These are phyloP conservation scores for Lycaena phlaeas DNA, from an alignment of 2,888 invertebrate genomes.

Conservation along the genomic window DNA sequence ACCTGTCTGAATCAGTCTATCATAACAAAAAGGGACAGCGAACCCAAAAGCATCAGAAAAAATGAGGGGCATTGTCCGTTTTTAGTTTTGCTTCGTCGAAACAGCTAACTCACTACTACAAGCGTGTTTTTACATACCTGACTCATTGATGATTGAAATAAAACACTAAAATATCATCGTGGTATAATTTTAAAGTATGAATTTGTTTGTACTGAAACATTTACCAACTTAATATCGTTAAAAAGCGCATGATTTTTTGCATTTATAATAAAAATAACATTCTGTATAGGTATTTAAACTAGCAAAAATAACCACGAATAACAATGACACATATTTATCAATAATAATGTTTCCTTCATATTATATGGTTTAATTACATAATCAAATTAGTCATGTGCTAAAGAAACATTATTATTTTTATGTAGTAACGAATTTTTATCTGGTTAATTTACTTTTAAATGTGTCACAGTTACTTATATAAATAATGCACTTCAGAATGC, in stretches of 20 bases:
- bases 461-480: too few species aligned
- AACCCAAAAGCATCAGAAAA: conserved; percentile 14
- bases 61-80: conserved; percentile 61
- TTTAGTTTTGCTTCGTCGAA: conserved; percentile 54
- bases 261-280: background rate
- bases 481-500: background rate
- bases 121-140: conserved; percentile 13
- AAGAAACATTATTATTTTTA: too few species aligned
- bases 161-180: background rate
- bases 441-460: too few species aligned
- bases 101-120: conserved; percentile 32
- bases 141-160: conserved; percentile 11
- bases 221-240: background rate
- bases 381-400: too few species aligned
- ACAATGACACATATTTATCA: too few species aligned
- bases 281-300: too few species aligned
- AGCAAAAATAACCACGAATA: too few species aligned
- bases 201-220: background rate
- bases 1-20: background rate
- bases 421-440: too few species aligned
- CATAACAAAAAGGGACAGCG: background rate
- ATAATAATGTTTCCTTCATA: too few species aligned
- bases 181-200: background rate
- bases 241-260: background rate
- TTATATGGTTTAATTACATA: too few species aligned